These are phyloP conservation scores for Mongoloraphidia duomilia DNA, from an alignment of 2,888 invertebrate genomes.

Conservation along the genomic window DNA sequence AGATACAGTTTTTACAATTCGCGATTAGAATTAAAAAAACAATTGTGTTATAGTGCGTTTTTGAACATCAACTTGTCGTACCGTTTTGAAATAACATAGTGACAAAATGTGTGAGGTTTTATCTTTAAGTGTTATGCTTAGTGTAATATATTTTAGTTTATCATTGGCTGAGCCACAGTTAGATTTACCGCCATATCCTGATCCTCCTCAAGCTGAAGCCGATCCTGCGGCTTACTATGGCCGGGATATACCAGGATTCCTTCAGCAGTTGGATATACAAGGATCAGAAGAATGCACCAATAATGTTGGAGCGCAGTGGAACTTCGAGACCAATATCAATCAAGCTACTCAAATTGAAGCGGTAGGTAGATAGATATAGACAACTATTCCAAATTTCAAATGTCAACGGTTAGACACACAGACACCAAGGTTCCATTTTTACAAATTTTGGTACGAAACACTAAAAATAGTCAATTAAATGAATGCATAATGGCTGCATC, in stretches of 20 bases:
- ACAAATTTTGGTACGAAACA: too few species aligned
- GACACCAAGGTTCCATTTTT: too few species aligned
- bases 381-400: too few species aligned
- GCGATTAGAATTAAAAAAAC: too few species aligned
- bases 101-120: conserved; percentile 20
- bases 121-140: neutral
- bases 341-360: conserved; percentile 69
- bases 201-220: neutral
- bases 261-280: conserved; percentile 58
- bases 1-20: too few species aligned
- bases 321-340: conserved; percentile 77
- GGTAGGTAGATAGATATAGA: conserved; percentile 43
- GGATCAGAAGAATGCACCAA: conserved; percentile 69
- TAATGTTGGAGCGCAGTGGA: conserved; percentile 81
- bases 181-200: conserved; percentile 37
- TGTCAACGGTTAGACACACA: too few species aligned
- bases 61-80: too few species aligned
- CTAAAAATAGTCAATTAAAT: too few species aligned
- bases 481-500: too few species aligned
- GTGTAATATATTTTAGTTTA: conserved; percentile 18
- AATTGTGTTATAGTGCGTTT: too few species aligned
- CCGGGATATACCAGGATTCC: conserved; percentile 37
- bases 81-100: conserved; percentile 8
- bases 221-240: conserved; percentile 29
- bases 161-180: conserved; percentile 30